Conservation (phyloP, 2,797 vertebrate genomes). For the Diplodus puntazzo region DNA sequence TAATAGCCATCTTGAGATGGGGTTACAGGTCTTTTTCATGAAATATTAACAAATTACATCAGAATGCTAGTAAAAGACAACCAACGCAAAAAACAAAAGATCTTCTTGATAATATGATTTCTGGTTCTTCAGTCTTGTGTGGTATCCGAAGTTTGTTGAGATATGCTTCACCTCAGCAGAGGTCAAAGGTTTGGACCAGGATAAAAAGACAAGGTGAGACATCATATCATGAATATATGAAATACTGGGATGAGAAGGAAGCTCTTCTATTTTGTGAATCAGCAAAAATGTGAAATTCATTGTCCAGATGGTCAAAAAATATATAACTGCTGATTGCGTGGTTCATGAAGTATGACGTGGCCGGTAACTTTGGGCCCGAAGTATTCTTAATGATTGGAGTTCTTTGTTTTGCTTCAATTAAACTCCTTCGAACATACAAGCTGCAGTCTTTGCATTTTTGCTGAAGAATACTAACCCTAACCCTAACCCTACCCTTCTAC, state of each 20-base stretch:
- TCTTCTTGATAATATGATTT: not conserved
- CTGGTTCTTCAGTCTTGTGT: constrained; percentile 9
- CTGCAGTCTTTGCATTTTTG: no score
- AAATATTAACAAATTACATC: constrained; percentile 13
- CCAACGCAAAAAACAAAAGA: not conserved
- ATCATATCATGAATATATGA: not conserved
- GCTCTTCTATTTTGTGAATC: not conserved
- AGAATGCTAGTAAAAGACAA: not conserved
- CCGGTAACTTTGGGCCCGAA: not conserved
- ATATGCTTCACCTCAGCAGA: constrained; percentile 1
- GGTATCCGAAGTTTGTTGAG: no score
- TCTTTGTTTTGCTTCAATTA: not conserved
- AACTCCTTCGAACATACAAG: no score
- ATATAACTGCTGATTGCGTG: no score
- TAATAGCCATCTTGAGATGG: not conserved
- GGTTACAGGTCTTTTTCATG: not conserved
- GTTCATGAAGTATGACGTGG: not conserved
- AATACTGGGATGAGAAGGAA: not conserved
- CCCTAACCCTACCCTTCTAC: no score
- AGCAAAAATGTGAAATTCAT: not conserved
- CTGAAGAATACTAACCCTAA: no score
- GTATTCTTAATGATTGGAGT: not conserved
- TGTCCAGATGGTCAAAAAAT: no score
- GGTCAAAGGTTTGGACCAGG: not conserved
- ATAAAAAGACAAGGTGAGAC: not conserved